Base-by-base conservation (phyloP, 2,888 invertebrate species). In the Acanthococcus lagerstroemiae region DNA sequence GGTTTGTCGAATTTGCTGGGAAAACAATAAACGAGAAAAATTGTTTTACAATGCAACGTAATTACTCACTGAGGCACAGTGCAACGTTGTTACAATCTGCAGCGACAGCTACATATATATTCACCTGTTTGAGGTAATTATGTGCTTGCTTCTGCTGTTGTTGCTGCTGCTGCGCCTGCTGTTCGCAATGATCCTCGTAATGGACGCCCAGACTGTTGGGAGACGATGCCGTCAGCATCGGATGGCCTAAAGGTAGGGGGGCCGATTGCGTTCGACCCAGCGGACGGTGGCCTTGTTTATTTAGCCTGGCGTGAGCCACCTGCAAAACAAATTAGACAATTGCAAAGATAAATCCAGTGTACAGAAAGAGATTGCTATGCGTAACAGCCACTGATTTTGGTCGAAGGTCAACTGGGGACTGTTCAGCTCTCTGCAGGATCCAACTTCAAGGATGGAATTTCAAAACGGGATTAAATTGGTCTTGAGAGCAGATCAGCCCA, bases 211-310 rank as follows among this genome's bases (percentile, higher is more conserved):
- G 80, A 70, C 68, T 58, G 70, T 72, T 65, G 75, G 74, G 50
- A 9, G 56, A 24, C n/a, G 66, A 66, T 12, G 79, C 78, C 57
- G 82, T 81, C 65, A 93, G 82, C 82, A 90, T 85, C 24, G 93
- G 91, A 78, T 93, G 91, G 1, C 93, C 93, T 66, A 95, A 79
- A 25, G 91, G 91, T 72, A 93, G 78, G 1, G 93, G 93, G 3
- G 95, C 95, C 54, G 95, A 95, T 78, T 95, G 95, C 67, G 95
- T 95, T 74, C 95, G 85, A 67, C 93, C 92, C 56, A 94, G 80
- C 30, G 91, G 91, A 60, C 91, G 79, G 73, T 88, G 88, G 72
- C 84, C 82, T 75, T 82, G 80, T 79, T 86, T 87, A 78, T 81
- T 81, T 67, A 87, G 81, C 72, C 86, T 81, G 70, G 83, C 83